phyloP scores from a whole-genome alignment of 2,113 vertebrate genomes.

The Murina feae region DNA sequence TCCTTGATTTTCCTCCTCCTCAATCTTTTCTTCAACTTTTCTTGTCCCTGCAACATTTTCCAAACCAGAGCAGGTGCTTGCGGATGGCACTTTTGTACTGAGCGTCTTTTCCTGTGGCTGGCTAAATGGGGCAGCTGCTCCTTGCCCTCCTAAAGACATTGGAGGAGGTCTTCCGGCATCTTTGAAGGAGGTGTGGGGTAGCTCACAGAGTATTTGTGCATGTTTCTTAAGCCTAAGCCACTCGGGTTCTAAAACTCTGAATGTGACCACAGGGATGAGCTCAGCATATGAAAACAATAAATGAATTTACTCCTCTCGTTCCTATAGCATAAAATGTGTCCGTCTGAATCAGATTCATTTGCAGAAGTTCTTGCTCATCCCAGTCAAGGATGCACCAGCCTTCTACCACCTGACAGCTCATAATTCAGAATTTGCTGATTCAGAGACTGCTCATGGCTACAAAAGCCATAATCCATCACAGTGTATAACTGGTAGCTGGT shows the following conservation, averaged over 20 bases:
- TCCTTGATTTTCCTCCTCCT: not conserved
- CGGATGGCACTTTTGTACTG: not conserved
- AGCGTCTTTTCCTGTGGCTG: not conserved
- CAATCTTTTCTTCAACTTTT: not conserved
- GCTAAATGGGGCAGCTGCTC: not conserved
- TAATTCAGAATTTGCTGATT: constrained; percentile 39
- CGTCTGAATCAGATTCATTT: constrained; percentile 6
- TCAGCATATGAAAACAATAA: not conserved
- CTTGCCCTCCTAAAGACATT: not conserved
- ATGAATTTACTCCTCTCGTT: not conserved
- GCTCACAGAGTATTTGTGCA: not conserved
- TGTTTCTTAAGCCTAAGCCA: not conserved
- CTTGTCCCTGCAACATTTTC: not conserved
- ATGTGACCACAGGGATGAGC: not conserved
- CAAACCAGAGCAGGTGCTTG: not conserved
- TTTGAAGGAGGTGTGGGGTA: not conserved
- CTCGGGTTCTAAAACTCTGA: constrained; percentile 1
- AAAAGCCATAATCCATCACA: constrained; percentile 44
- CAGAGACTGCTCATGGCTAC: constrained; percentile 12
- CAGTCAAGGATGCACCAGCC: not conserved
- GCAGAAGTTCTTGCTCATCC: constrained; percentile 22
- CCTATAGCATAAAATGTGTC: not conserved
- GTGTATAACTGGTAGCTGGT: not conserved
- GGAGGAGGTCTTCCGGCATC: not conserved
- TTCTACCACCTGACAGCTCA: constrained; percentile 48